These are phyloP conservation scores for Torymus texanus DNA, from an alignment of 2,888 invertebrate species.

Conservation along the genomic window DNA sequence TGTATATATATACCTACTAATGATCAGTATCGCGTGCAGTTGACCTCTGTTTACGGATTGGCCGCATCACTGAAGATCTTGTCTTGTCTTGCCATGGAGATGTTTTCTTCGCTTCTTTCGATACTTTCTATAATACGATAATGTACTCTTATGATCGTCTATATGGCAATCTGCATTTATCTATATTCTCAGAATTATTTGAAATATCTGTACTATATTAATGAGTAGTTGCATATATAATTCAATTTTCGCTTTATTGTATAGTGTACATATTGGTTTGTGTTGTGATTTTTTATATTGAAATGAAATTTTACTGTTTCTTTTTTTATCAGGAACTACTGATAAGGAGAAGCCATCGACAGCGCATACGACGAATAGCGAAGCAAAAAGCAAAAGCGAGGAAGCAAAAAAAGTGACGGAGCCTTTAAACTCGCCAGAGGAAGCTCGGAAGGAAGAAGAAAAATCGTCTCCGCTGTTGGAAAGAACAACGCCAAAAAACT, in stretches of 20 bases:
- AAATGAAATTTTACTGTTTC: not conserved
- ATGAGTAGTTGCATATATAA: not conserved
- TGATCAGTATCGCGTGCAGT: no score
- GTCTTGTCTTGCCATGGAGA: no score
- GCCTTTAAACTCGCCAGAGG: slow-evolving; percentile 56
- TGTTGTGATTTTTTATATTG: not conserved
- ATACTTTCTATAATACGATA: no score
- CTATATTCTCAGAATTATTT: no score
- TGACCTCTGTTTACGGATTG: no score
- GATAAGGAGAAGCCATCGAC: slow-evolving; percentile 36
- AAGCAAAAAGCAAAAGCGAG: slow-evolving; percentile 46
- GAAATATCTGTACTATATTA: no score
- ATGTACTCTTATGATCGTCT: no score
- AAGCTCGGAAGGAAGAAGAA: slow-evolving; percentile 56
- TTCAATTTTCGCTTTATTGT: not conserved
- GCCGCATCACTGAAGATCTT: no score
- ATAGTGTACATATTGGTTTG: no score
- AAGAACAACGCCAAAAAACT: slow-evolving; percentile 61
- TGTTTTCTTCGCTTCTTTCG: not conserved
- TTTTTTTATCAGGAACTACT: not conserved
- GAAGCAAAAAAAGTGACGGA: slow-evolving; percentile 43
- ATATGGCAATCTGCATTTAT: no score
- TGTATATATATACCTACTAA: not conserved
- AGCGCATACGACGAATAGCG: slow-evolving; percentile 14
- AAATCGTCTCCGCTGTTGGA: slow-evolving; percentile 53